These are phyloP conservation scores for Tragopan temminckii DNA, from an alignment of 2,797 vertebrate species.

Conservation along the genomic window DNA sequence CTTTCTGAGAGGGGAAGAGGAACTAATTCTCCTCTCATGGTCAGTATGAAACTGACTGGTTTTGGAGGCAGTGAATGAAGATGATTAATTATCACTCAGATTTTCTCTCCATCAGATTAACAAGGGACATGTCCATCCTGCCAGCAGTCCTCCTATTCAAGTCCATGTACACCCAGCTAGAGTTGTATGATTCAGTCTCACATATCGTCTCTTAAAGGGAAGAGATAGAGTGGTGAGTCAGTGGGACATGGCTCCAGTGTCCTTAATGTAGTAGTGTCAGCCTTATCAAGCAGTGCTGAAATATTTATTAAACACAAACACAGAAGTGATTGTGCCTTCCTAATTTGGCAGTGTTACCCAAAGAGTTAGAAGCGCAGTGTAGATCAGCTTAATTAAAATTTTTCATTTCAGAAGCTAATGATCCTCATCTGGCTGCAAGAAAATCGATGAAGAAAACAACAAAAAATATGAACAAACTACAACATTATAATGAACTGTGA, in stretches of 20 bases:
- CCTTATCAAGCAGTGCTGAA: conserved; percentile 41
- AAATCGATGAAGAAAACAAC: conserved; percentile 46
- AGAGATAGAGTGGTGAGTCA: conserved; percentile 69
- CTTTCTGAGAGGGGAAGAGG: background rate
- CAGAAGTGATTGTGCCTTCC: background rate
- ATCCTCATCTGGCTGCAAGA: conserved; percentile 23
- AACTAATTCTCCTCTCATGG: conserved; percentile 23
- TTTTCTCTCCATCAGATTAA: conserved; percentile 57
- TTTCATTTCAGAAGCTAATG: conserved; percentile 66
- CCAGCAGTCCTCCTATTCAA: conserved; percentile 57
- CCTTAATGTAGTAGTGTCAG: conserved; percentile 32
- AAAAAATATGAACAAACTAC: background rate
- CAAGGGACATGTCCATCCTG: conserved; percentile 23
- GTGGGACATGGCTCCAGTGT: conserved; percentile 42
- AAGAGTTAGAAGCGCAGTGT: conserved; percentile 35
- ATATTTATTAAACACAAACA: conserved; percentile 48
- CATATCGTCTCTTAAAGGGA: conserved; percentile 53
- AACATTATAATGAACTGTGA: background rate
- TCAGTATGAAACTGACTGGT: conserved; percentile 25
- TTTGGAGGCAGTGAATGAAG: conserved; percentile 68
- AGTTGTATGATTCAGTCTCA: conserved; percentile 56
- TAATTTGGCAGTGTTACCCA: conserved; percentile 13
- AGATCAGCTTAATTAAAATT: conserved; percentile 60
- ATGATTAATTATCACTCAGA: conserved; percentile 76
- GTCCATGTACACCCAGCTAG: conserved; percentile 4